These are phyloP conservation scores for Silurus asotus DNA, from an alignment of 2,113 vertebrate genomes.

Conservation along the genomic window DNA sequence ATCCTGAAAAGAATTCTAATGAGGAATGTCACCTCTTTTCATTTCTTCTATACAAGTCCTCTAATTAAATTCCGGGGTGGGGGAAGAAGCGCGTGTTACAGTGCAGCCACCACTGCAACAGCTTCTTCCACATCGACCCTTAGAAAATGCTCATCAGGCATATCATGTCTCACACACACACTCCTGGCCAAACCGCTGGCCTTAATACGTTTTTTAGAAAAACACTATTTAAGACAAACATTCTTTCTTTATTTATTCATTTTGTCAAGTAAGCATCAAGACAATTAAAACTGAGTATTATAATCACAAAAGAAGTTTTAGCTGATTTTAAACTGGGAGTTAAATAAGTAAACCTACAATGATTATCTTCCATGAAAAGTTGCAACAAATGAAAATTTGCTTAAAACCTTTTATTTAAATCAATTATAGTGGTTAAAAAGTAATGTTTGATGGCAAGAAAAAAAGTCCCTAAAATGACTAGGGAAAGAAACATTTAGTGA, in stretches of 20 bases:
- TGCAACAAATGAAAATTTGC: neutral
- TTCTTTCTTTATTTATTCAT: neutral
- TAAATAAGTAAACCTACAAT: neutral
- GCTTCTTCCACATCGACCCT: conserved; percentile 72
- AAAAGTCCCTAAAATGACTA: neutral
- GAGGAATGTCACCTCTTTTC: conserved; percentile 90
- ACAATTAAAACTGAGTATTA: neutral
- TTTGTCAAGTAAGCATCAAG: neutral
- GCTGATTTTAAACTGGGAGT: conserved; percentile 7
- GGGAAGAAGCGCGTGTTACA: conserved; percentile 79
- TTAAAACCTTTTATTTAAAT: neutral
- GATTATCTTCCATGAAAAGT: neutral
- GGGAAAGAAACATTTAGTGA: neutral
- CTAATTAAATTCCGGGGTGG: conserved; percentile 88
- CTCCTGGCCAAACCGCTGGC: neutral
- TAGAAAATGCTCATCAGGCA: conserved; percentile 49
- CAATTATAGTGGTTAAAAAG: too few species aligned
- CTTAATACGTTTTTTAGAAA: conserved; percentile 9
- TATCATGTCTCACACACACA: conserved; percentile 42
- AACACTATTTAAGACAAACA: neutral
- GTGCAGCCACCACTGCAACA: conserved; percentile 65
- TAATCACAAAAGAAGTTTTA: neutral
- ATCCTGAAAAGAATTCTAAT: conserved; percentile 92
- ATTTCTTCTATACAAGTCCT: conserved; percentile 86
- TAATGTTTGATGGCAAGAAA: neutral